phyloP scores from a whole-genome alignment of 2,797 vertebrate species.

The Dallia pectoralis region DNA sequence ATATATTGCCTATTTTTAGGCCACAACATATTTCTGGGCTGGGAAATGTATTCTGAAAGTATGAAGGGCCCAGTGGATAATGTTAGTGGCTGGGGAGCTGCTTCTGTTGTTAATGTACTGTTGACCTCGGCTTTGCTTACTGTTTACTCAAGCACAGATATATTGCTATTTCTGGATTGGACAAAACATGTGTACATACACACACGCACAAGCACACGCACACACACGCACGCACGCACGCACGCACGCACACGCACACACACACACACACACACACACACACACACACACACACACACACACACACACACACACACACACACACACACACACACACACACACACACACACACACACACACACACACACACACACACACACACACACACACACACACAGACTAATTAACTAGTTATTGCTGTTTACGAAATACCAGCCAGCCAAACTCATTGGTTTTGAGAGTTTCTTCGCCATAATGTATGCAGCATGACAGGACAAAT shows the following conservation, averaged over 20 bases:
- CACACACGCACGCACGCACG: background rate
- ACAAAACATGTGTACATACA: too few relatives aligned
- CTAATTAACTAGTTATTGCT: background rate
- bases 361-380: background rate
- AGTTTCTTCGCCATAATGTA: background rate
- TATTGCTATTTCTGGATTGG: background rate
- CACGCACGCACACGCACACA: background rate
- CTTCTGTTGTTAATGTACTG: background rate
- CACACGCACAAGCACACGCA: background rate
- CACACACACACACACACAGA: background rate
- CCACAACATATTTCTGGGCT: background rate
- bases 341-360: background rate
- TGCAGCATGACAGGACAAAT: background rate
- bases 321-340: background rate
- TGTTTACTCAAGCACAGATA: background rate
- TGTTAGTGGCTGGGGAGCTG: background rate
- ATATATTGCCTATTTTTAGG: conserved; percentile 21
- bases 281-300: background rate
- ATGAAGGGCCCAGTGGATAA: background rate
- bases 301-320: background rate
- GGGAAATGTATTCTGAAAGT: background rate
- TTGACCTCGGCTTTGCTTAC: background rate
- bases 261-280: background rate
- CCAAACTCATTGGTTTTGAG: background rate
- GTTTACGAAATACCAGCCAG: background rate